Conservation (phyloP, 2,888 invertebrate genomes). For the Stictocephala bisonia region DNA sequence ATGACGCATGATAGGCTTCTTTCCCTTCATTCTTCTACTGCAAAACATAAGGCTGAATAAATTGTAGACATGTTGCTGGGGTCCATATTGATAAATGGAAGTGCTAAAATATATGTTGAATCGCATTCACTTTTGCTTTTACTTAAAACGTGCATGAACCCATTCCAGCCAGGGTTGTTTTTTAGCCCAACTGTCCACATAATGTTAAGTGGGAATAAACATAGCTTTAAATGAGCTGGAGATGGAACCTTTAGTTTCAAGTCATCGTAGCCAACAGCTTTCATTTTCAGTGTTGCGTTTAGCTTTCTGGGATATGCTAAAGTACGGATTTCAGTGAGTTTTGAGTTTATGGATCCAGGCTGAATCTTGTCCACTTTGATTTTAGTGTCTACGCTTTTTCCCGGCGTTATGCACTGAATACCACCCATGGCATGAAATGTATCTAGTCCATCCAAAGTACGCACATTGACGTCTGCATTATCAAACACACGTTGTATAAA, state of each 20-base stretch:
- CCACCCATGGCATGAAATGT: conserved; percentile 61
- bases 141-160: not conserved
- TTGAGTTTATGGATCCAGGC: no score
- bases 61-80: conserved; percentile 8
- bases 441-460: conserved; percentile 50
- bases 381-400: not conserved
- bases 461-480: conserved; percentile 61
- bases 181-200: not conserved
- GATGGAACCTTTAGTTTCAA: no score
- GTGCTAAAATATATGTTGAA: not conserved
- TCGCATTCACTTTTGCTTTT: not conserved
- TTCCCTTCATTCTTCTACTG: not conserved
- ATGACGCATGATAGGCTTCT: no score
- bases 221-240: no score
- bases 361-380: not conserved
- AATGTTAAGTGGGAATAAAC: not conserved
- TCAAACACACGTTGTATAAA: conserved; percentile 60
- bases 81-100: not conserved
- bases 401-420: conserved; percentile 57
- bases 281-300: no score
- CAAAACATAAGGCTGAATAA: not conserved
- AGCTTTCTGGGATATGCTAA: no score
- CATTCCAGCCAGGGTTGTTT: not conserved
- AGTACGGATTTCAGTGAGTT: no score
- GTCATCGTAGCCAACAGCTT: no score